A percentile compares a stretch with the other conserved stretches of the same genome.
phyloP scores from a whole-genome alignment of 1,140 invertebrate species.

The Drosophila sp. region DNA sequence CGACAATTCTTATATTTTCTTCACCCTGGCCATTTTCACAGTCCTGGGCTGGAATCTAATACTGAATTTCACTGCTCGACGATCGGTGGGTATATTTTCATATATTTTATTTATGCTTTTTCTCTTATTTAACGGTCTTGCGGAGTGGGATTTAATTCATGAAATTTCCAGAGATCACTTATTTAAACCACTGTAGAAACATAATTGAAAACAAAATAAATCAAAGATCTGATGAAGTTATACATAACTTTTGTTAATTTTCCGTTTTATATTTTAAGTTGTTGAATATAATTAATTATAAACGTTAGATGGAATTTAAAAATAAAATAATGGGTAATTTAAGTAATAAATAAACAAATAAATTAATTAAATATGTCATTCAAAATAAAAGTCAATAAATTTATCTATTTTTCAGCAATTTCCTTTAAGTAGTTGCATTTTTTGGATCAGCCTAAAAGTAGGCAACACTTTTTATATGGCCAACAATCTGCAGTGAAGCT shows the following conservation, averaged over 20 bases:
- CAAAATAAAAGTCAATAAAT: too few relatives aligned
- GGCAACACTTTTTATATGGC: background rate
- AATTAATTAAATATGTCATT: too few relatives aligned
- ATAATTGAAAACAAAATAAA: background rate
- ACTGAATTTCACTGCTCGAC: slow-evolving; percentile 48
- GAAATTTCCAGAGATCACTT: background rate
- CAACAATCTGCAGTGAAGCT: too few relatives aligned
- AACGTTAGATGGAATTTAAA: too few relatives aligned
- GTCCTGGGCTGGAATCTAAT: slow-evolving; percentile 38
- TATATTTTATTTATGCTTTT: slow-evolving; percentile 42
- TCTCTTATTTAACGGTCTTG: slow-evolving; percentile 19
- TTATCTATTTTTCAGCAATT: too few relatives aligned
- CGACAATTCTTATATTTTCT: slow-evolving; percentile 47
- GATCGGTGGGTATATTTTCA: slow-evolving; percentile 47
- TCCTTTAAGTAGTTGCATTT: too few relatives aligned
- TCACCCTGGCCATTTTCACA: slow-evolving; percentile 29
- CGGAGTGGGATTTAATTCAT: slow-evolving; percentile 29
- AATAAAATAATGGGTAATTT: too few relatives aligned
- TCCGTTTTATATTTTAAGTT: background rate
- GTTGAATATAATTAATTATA: background rate
- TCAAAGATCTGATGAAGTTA: too few relatives aligned
- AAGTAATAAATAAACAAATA: too few relatives aligned
- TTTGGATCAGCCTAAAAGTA: background rate
- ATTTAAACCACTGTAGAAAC: background rate
- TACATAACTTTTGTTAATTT: too few relatives aligned